phyloP scores from a whole-genome alignment of 1,140 invertebrate genomes.

The Ylistrum balloti region DNA sequence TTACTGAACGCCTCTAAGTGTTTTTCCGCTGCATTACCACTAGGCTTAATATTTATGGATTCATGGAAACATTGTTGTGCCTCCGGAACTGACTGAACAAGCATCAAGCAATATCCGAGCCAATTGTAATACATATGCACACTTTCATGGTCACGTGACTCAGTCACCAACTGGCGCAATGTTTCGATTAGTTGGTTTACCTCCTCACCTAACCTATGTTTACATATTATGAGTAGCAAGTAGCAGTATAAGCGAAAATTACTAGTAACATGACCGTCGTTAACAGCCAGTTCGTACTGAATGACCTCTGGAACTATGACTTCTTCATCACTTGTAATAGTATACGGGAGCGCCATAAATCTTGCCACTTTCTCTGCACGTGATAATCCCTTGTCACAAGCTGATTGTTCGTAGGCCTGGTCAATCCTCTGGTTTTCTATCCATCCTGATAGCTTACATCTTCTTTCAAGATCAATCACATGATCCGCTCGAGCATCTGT shows the following conservation, averaged over 20 bases:
- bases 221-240: not conserved
- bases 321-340: not conserved
- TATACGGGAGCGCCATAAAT: not conserved
- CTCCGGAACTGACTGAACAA: not conserved
- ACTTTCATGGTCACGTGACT: not conserved
- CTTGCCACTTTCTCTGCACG: not conserved
- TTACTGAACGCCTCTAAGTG: not conserved
- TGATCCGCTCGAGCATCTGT: not conserved
- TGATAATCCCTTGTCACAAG: not conserved
- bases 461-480: not conserved
- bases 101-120: not conserved
- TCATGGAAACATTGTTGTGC: not conserved
- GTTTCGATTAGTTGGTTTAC: not conserved
- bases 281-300: not conserved
- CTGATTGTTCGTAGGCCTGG: not conserved
- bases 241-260: not conserved
- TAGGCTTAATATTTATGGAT: not conserved
- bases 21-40: not conserved
- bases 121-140: not conserved
- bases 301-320: not conserved
- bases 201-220: not conserved
- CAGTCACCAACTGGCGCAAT: not conserved
- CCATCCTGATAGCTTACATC: not conserved
- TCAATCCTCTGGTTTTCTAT: not conserved
- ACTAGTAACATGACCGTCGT: not conserved